These are phyloP conservation scores for Aspidapion aeneum DNA, from an alignment of 2,888 invertebrate species.

Conservation along the genomic window DNA sequence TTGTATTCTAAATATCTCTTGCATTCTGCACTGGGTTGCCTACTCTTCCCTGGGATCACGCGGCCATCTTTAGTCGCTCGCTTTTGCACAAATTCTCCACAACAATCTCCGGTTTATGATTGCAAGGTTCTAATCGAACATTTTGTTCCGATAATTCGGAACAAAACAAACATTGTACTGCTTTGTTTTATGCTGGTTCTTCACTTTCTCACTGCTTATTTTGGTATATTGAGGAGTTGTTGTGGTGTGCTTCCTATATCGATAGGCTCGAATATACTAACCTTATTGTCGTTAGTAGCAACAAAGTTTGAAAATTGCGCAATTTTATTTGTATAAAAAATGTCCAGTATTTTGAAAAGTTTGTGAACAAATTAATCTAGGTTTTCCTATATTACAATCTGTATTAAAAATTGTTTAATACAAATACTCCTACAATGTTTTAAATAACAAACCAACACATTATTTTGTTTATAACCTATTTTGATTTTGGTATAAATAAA, in stretches of 20 bases:
- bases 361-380: too few relatives aligned
- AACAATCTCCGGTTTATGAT: slow-evolving; percentile 74
- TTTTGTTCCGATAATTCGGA: slow-evolving; percentile 61
- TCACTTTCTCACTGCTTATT: slow-evolving; percentile 39
- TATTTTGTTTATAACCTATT: neutral
- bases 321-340: too few relatives aligned
- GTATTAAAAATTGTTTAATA: neutral
- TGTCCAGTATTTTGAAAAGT: too few relatives aligned
- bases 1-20: slow-evolving; percentile 69
- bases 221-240: slow-evolving; percentile 43
- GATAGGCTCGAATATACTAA: slow-evolving; percentile 25
- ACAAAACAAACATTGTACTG: slow-evolving; percentile 67
- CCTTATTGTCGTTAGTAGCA: slow-evolving; percentile 43
- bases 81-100: slow-evolving; percentile 58
- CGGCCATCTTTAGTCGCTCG: slow-evolving; percentile 54
- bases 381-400: too few relatives aligned
- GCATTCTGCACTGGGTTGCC: slow-evolving; percentile 64
- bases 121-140: slow-evolving; percentile 68
- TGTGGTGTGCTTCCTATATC: slow-evolving; percentile 39
- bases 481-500: neutral
- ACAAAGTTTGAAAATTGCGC: too few relatives aligned
- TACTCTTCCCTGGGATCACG: slow-evolving; percentile 48
- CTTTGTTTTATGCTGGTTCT: slow-evolving; percentile 41
- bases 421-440: too few relatives aligned
- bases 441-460: neutral